Conservation (phyloP, 2,888 invertebrate species). For the Pseudococcus jackbeardsleyi region DNA sequence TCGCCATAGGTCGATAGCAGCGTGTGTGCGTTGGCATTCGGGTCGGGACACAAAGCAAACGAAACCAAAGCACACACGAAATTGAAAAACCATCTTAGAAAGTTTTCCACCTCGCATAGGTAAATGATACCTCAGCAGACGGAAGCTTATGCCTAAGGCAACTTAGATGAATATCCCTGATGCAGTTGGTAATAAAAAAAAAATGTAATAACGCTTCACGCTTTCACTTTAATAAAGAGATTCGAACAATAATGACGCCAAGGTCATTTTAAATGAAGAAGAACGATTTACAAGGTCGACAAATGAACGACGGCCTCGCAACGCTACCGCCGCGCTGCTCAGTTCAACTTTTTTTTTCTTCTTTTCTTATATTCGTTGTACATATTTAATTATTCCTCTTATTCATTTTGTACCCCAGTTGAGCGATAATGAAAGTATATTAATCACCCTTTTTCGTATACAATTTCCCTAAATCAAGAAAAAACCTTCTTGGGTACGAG, state of each 20-base stretch:
- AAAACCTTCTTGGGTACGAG: background rate
- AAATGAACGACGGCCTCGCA: constrained; percentile 62
- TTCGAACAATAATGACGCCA: constrained; percentile 64
- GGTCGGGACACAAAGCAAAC: background rate
- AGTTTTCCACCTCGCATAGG: background rate
- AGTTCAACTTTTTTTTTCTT: constrained; percentile 32
- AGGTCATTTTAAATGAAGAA: constrained; percentile 64
- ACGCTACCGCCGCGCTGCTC: constrained; percentile 55
- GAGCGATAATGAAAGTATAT: background rate
- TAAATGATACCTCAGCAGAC: constrained; percentile 43
- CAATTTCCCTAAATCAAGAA: background rate
- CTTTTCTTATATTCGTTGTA: background rate
- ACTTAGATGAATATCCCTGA: constrained; percentile 61
- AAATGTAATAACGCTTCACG: constrained; percentile 59
- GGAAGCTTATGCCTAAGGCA: constrained; percentile 51
- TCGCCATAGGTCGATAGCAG: constrained; percentile 21
- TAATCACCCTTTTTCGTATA: background rate
- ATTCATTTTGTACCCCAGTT: background rate
- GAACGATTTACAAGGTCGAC: constrained; percentile 65
- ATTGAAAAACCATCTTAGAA: constrained; percentile 44
- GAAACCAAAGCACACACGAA: constrained; percentile 14
- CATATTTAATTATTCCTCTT: background rate
- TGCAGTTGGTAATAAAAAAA: constrained; percentile 62
- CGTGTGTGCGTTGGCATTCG: background rate
- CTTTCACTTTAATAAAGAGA: constrained; percentile 65